phyloP scores from a whole-genome alignment of 2,797 vertebrate species.

The Lagodon rhomboides region DNA sequence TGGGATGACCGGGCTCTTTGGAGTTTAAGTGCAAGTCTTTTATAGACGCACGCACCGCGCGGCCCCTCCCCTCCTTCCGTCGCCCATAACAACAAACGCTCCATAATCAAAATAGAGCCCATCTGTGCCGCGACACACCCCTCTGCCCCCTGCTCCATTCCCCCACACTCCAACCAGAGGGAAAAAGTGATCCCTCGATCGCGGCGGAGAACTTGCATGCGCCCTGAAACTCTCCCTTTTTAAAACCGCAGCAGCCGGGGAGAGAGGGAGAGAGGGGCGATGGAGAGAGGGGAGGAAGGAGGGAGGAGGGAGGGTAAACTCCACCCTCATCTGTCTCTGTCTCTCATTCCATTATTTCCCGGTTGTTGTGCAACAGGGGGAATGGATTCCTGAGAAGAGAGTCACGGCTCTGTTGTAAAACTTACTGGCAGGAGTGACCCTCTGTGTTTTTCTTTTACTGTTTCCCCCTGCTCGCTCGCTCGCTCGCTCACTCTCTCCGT shows the following conservation, averaged over 20 bases:
- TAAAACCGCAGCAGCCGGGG: constrained; percentile 44
- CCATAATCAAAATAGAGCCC: constrained; percentile 82
- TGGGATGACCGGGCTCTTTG: constrained; percentile 83
- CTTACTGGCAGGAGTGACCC: constrained; percentile 86
- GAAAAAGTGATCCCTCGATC: constrained; percentile 72
- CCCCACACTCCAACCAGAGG: constrained; percentile 46
- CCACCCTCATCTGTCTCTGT: constrained; percentile 78
- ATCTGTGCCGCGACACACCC: constrained; percentile 74
- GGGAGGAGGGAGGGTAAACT: constrained; percentile 30
- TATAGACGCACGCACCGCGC: constrained; percentile 70
- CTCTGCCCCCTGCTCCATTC: constrained; percentile 55
- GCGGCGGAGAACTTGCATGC: constrained; percentile 51
- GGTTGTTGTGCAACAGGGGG: constrained; percentile 86
- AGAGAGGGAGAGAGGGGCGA: constrained; percentile 8
- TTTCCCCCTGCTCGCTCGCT: no score
- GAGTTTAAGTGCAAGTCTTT: constrained; percentile 80
- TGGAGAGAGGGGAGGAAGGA: constrained; percentile 11
- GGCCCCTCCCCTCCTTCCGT: constrained; percentile 70
- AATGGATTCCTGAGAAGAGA: constrained; percentile 87
- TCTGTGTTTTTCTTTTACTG: constrained; percentile 83
- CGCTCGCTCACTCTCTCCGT: constrained; percentile 74
- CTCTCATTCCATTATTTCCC: constrained; percentile 81
- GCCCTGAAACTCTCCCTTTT: constrained; percentile 55
- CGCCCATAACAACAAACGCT: constrained; percentile 77
- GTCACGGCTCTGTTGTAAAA: constrained; percentile 89